A percentile compares a stretch with the other conserved stretches of the same genome.
These are phyloP conservation scores for Erebia aethiops DNA, from an alignment of 2,888 invertebrate species.

Conservation along the genomic window DNA sequence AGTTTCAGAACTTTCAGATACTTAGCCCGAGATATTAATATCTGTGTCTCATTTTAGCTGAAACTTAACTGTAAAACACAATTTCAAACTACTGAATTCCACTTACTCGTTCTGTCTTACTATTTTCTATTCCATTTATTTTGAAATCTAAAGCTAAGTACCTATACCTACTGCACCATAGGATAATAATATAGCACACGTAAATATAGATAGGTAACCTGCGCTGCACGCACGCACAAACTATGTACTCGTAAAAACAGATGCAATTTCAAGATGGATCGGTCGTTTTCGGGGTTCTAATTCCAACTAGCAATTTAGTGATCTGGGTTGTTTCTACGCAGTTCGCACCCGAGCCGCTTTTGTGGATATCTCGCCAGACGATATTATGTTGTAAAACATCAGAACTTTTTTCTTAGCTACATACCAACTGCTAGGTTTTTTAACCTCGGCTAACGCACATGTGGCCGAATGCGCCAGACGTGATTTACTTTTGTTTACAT, in stretches of 20 bases:
- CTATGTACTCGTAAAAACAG: not conserved
- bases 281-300: constrained; percentile 27
- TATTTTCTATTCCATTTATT: no score
- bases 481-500: constrained; percentile 73
- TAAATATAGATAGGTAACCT: no score
- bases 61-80: no score
- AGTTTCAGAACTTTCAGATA: no score
- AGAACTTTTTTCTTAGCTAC: constrained; percentile 52
- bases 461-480: constrained; percentile 54
- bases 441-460: constrained; percentile 64
- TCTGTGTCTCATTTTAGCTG: no score
- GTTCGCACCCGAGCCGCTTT: constrained; percentile 41
- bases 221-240: not conserved
- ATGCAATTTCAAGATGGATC: constrained; percentile 20
- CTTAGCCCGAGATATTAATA: no score
- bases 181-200: no score
- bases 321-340: constrained; percentile 41
- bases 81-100: no score
- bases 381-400: constrained; percentile 54
- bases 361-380: constrained; percentile 56
- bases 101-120: no score
- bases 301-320: constrained; percentile 32
- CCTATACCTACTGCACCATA: no score
- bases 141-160: not conserved
- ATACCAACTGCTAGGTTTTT: constrained; percentile 55